Evolutionary conservation across 2,888 invertebrate species (phyloP), one percentile per base, ranked within the genome.

Genomic region (Pristionchus entomophagus): DNA sequence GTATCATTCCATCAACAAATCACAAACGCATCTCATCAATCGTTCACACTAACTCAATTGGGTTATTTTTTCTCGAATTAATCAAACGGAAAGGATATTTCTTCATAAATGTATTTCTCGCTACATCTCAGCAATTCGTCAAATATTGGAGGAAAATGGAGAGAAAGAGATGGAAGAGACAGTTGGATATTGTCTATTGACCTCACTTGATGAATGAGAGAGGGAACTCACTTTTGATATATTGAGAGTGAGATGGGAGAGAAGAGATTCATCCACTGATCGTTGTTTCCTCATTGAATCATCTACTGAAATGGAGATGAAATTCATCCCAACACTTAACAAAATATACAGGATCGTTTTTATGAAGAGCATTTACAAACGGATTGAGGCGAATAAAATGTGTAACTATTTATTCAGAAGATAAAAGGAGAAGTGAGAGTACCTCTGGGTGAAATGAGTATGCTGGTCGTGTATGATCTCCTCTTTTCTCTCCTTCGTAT

Each of bases 401-500:
- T n/a, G n/a, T n/a, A n/a, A n/a, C n/a, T n/a, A n/a, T n/a, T n/a
- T n/a, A n/a, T n/a, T n/a, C n/a, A n/a, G n/a, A n/a, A n/a, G n/a
- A n/a, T n/a, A n/a, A n/a, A n/a, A n/a, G n/a, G n/a, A n/a, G n/a
- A n/a, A n/a, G 35, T 38, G 8, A 22, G 32, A 22, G 32, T 19
- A 35, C 85, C 62, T 65, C 86, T 88, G 14, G 92, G 92, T 38
- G 92, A 91, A 26, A 93, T 91, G 69, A 93, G 87, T 83, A 93
- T 92, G 26, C 91, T 91, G 4, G 93, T 93, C 19, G 93, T 93
- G 86, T 91, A 93, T 53, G 89, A 89, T 53, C 92, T 90, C 80
- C 91, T 87, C 77, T 92, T 92, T 35, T 90, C 91, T 56, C 87
- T 86, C 69, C 86, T 84, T 82, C 87, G 87, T 26, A 62, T 59